Conservation (phyloP, 2,797 vertebrate genomes). For the Euthynnus affinis region DNA sequence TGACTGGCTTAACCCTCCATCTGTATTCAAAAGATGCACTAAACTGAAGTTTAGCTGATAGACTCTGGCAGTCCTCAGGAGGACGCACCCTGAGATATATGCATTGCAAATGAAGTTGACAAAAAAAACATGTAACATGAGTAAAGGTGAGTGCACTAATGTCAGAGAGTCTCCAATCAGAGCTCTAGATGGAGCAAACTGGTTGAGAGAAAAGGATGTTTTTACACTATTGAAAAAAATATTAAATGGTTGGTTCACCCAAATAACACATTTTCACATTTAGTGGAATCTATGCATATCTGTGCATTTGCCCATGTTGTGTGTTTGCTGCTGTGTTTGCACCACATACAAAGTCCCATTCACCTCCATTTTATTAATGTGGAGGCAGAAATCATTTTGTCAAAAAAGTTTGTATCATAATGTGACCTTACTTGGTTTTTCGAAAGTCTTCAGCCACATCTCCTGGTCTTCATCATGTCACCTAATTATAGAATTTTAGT, state of each 20-base stretch:
- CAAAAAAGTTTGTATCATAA: too few relatives aligned
- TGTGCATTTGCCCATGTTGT: background rate
- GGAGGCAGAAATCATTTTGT: too few relatives aligned
- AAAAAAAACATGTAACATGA: conserved; percentile 51
- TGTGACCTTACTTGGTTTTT: too few relatives aligned
- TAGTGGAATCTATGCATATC: too few relatives aligned
- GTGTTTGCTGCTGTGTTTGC: too few relatives aligned
- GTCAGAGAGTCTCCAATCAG: conserved; percentile 15
- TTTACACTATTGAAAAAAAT: background rate
- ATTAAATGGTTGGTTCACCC: background rate
- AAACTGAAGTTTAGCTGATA: conserved; percentile 10
- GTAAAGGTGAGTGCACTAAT: conserved; percentile 37
- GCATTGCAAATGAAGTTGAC: conserved; percentile 86
- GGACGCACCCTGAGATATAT: conserved; percentile 79
- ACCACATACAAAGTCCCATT: too few relatives aligned
- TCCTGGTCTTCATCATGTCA: too few relatives aligned
- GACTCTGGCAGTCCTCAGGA: conserved; percentile 41
- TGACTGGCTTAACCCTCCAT: conserved; percentile 15
- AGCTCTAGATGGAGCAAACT: background rate
- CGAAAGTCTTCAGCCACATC: too few relatives aligned
- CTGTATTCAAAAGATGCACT: conserved; percentile 30
- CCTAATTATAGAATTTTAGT: too few relatives aligned
- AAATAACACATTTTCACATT: background rate
- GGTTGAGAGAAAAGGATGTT: background rate
- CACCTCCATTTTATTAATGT: too few relatives aligned